These are phyloP conservation scores for Acanthaster planci DNA, from an alignment of 35 echinoderm and acorn worm genomes.

Conservation along the genomic window DNA sequence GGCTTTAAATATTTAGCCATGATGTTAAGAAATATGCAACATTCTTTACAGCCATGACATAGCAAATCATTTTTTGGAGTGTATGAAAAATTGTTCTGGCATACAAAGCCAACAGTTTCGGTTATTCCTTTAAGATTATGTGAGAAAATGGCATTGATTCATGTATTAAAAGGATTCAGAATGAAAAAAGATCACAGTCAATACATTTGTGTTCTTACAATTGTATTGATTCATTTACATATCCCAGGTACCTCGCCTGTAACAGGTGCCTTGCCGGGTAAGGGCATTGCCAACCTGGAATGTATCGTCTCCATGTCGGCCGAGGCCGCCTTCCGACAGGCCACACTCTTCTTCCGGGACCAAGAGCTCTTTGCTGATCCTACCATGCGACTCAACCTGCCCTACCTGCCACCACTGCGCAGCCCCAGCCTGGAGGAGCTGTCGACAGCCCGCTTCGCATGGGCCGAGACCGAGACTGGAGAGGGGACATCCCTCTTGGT, in stretches of 20 bases:
- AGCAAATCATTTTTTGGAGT: too few relatives aligned
- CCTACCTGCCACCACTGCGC: slow-evolving; percentile 73
- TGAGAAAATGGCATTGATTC: too few relatives aligned
- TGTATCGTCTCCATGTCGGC: slow-evolving; percentile 74
- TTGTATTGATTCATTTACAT: too few relatives aligned
- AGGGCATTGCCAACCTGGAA: slow-evolving; percentile 43
- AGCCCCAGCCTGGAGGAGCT: slow-evolving; percentile 78
- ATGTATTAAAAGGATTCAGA: too few relatives aligned
- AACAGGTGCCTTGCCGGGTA: not conserved
- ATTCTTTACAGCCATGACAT: too few relatives aligned
- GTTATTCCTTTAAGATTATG: too few relatives aligned
- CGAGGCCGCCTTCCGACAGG: slow-evolving; percentile 92
- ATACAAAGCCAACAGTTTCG: too few relatives aligned
- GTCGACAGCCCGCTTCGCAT: slow-evolving; percentile 82
- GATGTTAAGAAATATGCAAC: too few relatives aligned
- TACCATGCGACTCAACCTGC: slow-evolving; percentile 79
- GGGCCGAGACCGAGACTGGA: slow-evolving; percentile 63
- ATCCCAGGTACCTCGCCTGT: not conserved
- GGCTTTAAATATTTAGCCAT: too few relatives aligned
- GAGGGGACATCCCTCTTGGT: not conserved
- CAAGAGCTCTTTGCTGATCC: slow-evolving; percentile 92
- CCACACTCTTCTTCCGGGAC: slow-evolving; percentile 83
- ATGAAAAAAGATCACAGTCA: too few relatives aligned
- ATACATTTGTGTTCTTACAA: too few relatives aligned
- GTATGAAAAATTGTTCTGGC: too few relatives aligned